These are phyloP conservation scores for Nymphalis urticae DNA, from an alignment of 2,888 invertebrate species.

Conservation along the genomic window DNA sequence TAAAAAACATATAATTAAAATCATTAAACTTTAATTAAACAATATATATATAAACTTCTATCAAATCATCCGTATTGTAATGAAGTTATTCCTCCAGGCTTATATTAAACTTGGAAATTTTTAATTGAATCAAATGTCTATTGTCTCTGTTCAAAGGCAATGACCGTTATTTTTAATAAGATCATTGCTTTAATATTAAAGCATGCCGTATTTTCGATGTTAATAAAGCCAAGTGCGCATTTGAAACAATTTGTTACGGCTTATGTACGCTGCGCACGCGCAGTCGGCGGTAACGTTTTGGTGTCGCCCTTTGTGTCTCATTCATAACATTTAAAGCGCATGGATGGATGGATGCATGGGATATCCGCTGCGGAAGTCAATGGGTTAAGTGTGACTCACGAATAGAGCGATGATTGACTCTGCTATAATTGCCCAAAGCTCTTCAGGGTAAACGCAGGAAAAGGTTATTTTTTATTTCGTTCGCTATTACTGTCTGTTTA, in stretches of 20 bases:
- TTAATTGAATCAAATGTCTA: conserved; percentile 31
- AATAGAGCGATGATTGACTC: conserved; percentile 30
- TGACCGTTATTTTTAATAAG: conserved; percentile 33
- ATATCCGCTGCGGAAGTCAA: conserved; percentile 56
- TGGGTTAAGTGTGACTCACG: conserved; percentile 41
- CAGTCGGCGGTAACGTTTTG: conserved; percentile 64
- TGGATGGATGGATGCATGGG: conserved; percentile 53
- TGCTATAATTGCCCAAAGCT: conserved; percentile 39
- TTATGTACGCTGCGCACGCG: conserved; percentile 70
- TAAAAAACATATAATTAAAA: neutral
- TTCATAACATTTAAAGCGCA: conserved; percentile 53
- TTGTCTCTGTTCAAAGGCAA: conserved; percentile 27
- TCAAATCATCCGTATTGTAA: neutral
- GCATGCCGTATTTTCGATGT: conserved; percentile 22
- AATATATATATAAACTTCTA: neutral
- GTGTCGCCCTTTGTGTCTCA: conserved; percentile 62
- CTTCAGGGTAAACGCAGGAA: neutral
- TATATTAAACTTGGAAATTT: neutral
- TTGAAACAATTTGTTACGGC: conserved; percentile 57
- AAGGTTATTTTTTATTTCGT: neutral
- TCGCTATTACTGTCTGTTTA: neutral
- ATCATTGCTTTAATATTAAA: conserved; percentile 31
- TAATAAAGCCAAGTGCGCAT: conserved; percentile 37
- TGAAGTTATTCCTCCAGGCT: conserved; percentile 8
- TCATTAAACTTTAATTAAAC: neutral